A percentile compares a stretch with the other conserved stretches of the same genome.
phyloP scores from a whole-genome alignment of 64 coral and sea anemone genomes.

The Porites lutea region DNA sequence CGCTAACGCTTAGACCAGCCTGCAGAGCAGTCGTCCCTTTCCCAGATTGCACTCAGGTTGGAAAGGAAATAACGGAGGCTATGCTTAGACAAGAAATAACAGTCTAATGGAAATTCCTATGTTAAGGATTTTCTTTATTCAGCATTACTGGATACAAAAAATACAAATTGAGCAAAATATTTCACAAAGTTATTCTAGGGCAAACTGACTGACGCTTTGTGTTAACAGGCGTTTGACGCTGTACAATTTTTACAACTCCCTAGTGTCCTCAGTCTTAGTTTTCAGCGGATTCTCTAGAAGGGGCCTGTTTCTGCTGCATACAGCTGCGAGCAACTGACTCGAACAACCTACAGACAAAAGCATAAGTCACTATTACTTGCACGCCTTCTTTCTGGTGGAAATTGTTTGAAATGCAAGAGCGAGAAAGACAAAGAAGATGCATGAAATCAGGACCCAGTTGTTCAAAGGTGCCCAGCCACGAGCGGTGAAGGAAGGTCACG shows the following conservation, averaged over 20 bases:
- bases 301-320: constrained; percentile 99
- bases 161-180: constrained; percentile 13
- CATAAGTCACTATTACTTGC: background rate
- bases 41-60: no score
- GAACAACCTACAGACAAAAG: constrained; percentile 86
- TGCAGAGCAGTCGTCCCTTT: no score
- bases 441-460: no score
- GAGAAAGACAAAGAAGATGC: no score
- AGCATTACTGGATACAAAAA: constrained; percentile 28
- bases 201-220: background rate
- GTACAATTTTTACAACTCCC: constrained; percentile 30
- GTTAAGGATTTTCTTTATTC: constrained; percentile 16
- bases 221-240: background rate
- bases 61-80: no score
- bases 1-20: no score
- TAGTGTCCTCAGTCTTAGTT: constrained; percentile 51
- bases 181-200: background rate
- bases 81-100: background rate
- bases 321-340: constrained; percentile 98
- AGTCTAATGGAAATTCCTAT: background rate
- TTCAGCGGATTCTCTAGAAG: constrained; percentile 67
- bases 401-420: no score
- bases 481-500: no score
- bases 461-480: no score
- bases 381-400: no score